phyloP scores from a whole-genome alignment of 2,113 vertebrate species.

The Eolophus roseicapilla region DNA sequence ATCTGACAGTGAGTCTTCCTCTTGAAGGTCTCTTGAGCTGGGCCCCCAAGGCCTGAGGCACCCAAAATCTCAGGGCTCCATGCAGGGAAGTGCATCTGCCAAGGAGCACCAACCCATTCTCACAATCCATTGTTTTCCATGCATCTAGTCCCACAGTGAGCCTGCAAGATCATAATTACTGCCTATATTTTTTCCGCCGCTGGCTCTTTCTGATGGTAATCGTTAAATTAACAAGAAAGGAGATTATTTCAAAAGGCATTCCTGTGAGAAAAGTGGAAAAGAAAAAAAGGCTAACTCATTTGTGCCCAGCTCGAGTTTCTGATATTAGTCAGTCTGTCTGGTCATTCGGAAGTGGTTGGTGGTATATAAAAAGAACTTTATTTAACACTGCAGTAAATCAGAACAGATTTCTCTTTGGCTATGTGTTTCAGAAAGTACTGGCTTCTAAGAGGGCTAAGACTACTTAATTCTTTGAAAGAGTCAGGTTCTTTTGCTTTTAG shows the following conservation, averaged over 20 bases:
- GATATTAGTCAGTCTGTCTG: neutral
- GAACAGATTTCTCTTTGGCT: neutral
- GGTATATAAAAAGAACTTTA: neutral
- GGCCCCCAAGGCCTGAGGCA: neutral
- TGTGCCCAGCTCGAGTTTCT: conserved; percentile 18
- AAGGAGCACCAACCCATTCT: neutral
- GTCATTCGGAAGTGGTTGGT: neutral
- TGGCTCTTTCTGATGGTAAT: conserved; percentile 3
- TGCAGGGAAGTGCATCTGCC: neutral
- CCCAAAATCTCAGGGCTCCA: neutral
- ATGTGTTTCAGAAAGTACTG: neutral
- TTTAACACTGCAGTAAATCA: neutral
- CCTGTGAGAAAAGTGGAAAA: neutral
- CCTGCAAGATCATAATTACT: conserved; percentile 3
- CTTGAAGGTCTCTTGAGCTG: neutral
- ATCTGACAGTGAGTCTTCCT: neutral
- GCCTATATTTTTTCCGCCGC: neutral
- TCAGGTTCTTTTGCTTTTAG: neutral
- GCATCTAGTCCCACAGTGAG: neutral
- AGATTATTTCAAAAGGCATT: conserved; percentile 25
- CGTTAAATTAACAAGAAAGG: conserved; percentile 45
- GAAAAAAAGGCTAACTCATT: neutral
- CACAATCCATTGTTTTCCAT: neutral
- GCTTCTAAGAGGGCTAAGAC: neutral
- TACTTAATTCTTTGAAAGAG: neutral